Percentiles rank a stretch among this genome's conserved stretches.
These are phyloP conservation scores for Thecophora atra DNA, from an alignment of 2,888 invertebrate species.

Conservation along the genomic window DNA sequence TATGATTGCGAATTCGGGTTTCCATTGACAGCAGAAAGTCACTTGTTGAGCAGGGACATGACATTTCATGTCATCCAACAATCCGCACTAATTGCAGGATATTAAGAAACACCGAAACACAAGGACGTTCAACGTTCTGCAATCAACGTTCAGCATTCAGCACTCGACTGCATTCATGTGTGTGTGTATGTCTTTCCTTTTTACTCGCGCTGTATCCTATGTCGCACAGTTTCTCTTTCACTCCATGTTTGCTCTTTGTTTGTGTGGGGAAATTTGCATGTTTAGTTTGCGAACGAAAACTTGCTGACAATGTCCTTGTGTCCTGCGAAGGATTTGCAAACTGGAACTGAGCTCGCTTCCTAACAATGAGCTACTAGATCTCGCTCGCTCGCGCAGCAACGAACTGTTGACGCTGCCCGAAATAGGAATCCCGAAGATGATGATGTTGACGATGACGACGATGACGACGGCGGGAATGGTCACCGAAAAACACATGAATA, in stretches of 20 bases:
- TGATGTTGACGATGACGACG: background rate
- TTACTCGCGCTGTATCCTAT: no score
- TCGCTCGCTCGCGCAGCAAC: background rate
- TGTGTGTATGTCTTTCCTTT: background rate
- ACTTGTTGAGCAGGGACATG: constrained; percentile 11
- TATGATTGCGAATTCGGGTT: background rate
- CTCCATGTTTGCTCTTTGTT: background rate
- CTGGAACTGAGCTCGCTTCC: constrained; percentile 1
- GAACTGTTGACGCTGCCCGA: background rate
- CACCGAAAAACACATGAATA: background rate
- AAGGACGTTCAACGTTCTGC: constrained; percentile 12
- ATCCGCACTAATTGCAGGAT: constrained; percentile 21
- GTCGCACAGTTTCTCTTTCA: background rate
- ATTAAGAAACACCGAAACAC: constrained; percentile 4
- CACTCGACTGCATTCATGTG: background rate
- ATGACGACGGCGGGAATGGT: background rate
- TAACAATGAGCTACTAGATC: constrained; percentile 11
- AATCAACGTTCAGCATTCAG: background rate
- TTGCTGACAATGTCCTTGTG: constrained; percentile 19
- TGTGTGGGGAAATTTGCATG: constrained; percentile 21
- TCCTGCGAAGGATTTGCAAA: background rate
- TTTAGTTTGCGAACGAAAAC: background rate
- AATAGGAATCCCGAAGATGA: background rate
- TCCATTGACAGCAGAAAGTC: background rate
- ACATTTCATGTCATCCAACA: constrained; percentile 1